Percentiles rank a stretch among this genome's conserved stretches.
phyloP scores from a whole-genome alignment of 2,797 vertebrate species.

The Mico argentatus region DNA sequence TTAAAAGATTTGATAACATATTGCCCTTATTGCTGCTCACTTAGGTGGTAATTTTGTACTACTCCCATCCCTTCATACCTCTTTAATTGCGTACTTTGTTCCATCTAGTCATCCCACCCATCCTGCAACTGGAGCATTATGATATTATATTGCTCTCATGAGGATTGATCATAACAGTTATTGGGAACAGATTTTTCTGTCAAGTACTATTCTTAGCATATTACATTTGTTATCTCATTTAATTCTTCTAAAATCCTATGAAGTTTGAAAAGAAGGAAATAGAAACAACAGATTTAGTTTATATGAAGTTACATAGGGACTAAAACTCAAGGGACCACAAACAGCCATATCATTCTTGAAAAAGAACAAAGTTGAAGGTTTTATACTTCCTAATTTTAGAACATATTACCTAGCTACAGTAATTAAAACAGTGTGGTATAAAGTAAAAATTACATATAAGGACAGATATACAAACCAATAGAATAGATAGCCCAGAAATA shows the following conservation, averaged over 20 bases:
- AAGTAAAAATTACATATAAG: not conserved
- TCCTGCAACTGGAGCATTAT: not conserved
- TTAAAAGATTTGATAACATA: not conserved
- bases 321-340: not conserved
- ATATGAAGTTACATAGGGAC: not conserved
- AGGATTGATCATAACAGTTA: not conserved
- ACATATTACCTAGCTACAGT: not conserved
- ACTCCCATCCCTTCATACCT: not conserved
- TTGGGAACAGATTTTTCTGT: not conserved
- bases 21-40: not conserved
- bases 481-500: not conserved
- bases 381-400: not conserved
- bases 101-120: not conserved
- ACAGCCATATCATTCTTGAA: not conserved
- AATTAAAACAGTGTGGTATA: not conserved
- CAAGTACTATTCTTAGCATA: not conserved
- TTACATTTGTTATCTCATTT: not conserved
- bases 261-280: not conserved
- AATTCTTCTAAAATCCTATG: not conserved
- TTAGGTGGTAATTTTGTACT: not conserved
- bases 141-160: not conserved
- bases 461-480: not conserved
- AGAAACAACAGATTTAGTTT: not conserved
- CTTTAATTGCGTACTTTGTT: not conserved
- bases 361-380: not conserved